Percentiles rank a stretch among this genome's conserved stretches.
phyloP scores from a whole-genome alignment of 2,113 vertebrate genomes.

The Microcebus jonahi region DNA sequence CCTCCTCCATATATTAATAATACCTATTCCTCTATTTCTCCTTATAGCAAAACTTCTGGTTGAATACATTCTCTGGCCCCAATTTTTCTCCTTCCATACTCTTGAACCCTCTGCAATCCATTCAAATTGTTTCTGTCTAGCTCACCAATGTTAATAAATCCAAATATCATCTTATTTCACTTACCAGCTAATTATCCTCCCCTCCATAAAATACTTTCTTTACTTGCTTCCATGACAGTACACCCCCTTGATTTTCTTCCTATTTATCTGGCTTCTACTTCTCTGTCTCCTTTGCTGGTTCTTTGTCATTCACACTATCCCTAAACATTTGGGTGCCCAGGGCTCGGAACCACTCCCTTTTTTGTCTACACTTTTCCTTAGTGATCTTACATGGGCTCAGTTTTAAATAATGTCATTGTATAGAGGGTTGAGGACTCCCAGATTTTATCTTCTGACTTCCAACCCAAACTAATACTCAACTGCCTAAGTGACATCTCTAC shows the following conservation, averaged over 20 bases:
- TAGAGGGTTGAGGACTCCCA: not conserved
- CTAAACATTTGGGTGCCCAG: not conserved
- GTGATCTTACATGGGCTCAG: not conserved
- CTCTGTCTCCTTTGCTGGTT: not conserved
- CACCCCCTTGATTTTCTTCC: not conserved
- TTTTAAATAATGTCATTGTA: constrained; percentile 3
- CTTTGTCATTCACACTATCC: not conserved
- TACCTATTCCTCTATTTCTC: not conserved
- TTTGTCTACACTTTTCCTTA: not conserved
- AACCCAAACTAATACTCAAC: not conserved
- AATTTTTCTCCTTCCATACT: not conserved
- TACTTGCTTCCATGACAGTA: not conserved
- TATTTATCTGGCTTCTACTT: not conserved
- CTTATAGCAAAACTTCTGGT: not conserved
- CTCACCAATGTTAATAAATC: not conserved
- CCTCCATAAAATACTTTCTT: not conserved
- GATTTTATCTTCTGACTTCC: constrained; percentile 5
- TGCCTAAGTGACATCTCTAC: not conserved
- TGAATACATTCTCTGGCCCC: not conserved
- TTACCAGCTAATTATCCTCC: not conserved
- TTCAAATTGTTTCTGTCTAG: not conserved
- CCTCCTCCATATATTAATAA: not conserved
- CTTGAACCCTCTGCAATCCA: not conserved
- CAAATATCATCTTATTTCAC: not conserved
- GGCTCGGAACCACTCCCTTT: not conserved